These are phyloP conservation scores for Gasterosteus nipponicus DNA, from an alignment of 2,113 vertebrate genomes.

Conservation along the genomic window DNA sequence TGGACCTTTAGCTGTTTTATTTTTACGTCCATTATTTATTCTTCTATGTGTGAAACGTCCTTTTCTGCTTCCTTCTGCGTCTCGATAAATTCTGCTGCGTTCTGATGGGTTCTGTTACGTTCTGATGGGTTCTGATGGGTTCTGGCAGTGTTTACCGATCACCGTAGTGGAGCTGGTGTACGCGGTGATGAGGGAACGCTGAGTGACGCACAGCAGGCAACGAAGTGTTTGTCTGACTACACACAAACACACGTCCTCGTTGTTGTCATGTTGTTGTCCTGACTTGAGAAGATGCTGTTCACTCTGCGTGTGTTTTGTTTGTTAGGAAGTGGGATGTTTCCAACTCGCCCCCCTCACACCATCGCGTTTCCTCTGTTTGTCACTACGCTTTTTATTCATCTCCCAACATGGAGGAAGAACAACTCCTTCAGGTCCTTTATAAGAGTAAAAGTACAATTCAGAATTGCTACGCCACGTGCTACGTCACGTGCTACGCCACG, in stretches of 20 bases:
- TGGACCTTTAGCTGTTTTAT: too few species aligned
- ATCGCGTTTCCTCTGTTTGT: slow-evolving; percentile 5
- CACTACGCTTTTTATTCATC: slow-evolving; percentile 24
- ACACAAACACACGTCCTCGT: slow-evolving; percentile 2
- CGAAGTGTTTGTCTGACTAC: slow-evolving; percentile 11
- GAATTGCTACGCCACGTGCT: too few species aligned
- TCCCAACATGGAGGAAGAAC: background rate
- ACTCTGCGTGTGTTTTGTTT: slow-evolving; percentile 18
- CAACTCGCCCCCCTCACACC: slow-evolving; percentile 28
- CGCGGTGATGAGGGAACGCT: background rate
- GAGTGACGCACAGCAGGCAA: background rate
- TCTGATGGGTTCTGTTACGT: too few species aligned
- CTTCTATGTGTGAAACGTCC: too few species aligned
- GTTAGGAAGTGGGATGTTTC: slow-evolving; percentile 37
- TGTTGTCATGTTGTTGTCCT: background rate
- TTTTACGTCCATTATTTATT: too few species aligned
- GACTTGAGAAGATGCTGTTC: background rate
- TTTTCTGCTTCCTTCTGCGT: too few species aligned
- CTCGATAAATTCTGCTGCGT: too few species aligned
- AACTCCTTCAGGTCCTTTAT: background rate
- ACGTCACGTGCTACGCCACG: too few species aligned
- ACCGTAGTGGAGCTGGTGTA: background rate
- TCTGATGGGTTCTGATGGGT: too few species aligned
- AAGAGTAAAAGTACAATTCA: background rate
- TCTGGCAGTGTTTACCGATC: too few species aligned